Conservation (phyloP, 2,888 invertebrate species). For the Hemistola chrysoprasaria region DNA sequence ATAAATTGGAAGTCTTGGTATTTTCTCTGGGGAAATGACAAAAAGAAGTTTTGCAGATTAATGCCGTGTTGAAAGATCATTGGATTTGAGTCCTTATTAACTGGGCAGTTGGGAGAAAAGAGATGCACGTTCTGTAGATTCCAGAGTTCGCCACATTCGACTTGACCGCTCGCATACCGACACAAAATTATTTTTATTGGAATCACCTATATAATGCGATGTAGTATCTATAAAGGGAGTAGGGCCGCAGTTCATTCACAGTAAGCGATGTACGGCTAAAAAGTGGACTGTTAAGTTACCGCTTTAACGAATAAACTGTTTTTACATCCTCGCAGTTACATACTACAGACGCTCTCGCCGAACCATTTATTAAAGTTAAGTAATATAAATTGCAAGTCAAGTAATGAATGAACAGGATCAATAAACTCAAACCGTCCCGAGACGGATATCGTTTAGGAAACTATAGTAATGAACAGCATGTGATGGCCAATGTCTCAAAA, state of each 20-base stretch:
- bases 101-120: conserved; percentile 33
- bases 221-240: conserved; percentile 6
- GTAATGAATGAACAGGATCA: conserved; percentile 28
- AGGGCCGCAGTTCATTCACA: conserved; percentile 49
- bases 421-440: conserved; percentile 6
- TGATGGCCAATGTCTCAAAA: conserved; percentile 17
- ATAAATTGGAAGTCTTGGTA: conserved; percentile 64
- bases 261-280: conserved; percentile 42
- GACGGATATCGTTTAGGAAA: background rate
- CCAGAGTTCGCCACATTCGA: conserved; percentile 48
- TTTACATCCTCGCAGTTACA: conserved; percentile 21
- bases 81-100: conserved; percentile 52
- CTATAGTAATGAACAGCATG: conserved; percentile 1
- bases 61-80: conserved; percentile 38
- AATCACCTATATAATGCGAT: conserved; percentile 22
- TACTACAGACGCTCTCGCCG: conserved; percentile 9
- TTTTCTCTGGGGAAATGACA: conserved; percentile 60
- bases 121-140: conserved; percentile 54
- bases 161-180: conserved; percentile 53
- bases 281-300: conserved; percentile 35
- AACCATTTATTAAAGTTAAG: conserved; percentile 15
- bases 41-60: conserved; percentile 42
- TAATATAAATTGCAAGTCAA: conserved; percentile 13
- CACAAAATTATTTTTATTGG: conserved; percentile 54
- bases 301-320: conserved; percentile 18